Conservation (phyloP, 2,797 vertebrate species). For the Vultur gryphus region DNA sequence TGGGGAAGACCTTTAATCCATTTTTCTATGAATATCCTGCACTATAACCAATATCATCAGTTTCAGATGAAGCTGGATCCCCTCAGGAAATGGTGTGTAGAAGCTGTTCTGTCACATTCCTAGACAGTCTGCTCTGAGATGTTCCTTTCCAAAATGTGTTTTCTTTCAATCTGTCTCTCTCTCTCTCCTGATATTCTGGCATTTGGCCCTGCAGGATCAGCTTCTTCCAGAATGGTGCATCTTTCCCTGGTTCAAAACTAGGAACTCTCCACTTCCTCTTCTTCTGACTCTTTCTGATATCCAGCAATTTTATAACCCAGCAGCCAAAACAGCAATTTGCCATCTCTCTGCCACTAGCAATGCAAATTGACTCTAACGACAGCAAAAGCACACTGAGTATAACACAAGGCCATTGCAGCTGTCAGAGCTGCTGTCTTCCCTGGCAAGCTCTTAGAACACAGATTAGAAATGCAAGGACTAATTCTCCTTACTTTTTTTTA, state of each 20-base stretch:
- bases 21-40: not conserved
- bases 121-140: not conserved
- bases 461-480: not conserved
- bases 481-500: not conserved
- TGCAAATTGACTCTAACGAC: not conserved
- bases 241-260: not conserved
- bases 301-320: not conserved
- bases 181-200: not conserved
- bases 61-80: not conserved
- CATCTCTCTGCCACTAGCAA: not conserved
- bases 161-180: not conserved
- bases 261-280: not conserved
- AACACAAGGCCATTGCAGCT: not conserved
- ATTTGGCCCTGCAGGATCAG: not conserved
- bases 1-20: not conserved
- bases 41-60: not conserved
- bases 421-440: not conserved
- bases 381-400: not conserved
- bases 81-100: not conserved
- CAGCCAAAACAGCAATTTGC: not conserved
- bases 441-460: not conserved
- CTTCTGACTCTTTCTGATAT: not conserved
- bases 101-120: conserved; percentile 4
- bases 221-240: not conserved
- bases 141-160: conserved; percentile 10